Base-by-base conservation (phyloP, 2,113 vertebrate genomes). In the Brienomyrus brachyistius region DNA sequence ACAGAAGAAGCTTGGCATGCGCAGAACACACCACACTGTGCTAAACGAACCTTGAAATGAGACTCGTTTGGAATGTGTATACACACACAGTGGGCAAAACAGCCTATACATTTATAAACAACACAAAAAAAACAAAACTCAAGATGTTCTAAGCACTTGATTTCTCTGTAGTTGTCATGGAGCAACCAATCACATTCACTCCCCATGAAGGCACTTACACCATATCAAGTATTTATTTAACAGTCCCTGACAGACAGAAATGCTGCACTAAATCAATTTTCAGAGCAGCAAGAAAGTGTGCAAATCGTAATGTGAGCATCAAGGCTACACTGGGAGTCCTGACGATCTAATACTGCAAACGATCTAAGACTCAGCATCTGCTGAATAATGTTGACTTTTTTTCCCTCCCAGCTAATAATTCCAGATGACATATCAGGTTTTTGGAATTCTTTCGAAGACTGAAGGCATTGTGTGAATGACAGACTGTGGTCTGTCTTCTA, bases 391-490 rank as follows among this genome's bases (percentile, higher is more conserved):
- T 17, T 77, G 15, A 80, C 74, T 43, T 80, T 80, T 59, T 80
- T 35, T 80, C 74, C 74, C 83, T 86, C 48, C 45, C 83, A 86
- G 48, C 83, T 50, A 86, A 86, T 50, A 50, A 86, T 50, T 86
- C 83, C 45, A 50, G 83, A 13, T 51, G 48, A 86, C 45, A 86
- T 86, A 86, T 86, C 45, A 13, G 15, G 83, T 51, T 48, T 86
- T 48, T 86, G 83, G n/a, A 86, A 86, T 86, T 86, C 47, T 31
- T 86, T 31, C 1, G n/a, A 51, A 51, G 83, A 86, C 45, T 50
- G 17, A 84, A 45, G 9, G 82, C 45, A 48, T 84, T 84, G 40
- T 84, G 82, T 1, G 43, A 84, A 84, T 84, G 43, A 47, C 82
- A 84, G 80, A 83, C 40, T n/a, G 40, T 43, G 59, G 27, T n/a